These are phyloP conservation scores for Hyperoodon ampullatus DNA, from an alignment of 2,113 vertebrate species.

Conservation along the genomic window DNA sequence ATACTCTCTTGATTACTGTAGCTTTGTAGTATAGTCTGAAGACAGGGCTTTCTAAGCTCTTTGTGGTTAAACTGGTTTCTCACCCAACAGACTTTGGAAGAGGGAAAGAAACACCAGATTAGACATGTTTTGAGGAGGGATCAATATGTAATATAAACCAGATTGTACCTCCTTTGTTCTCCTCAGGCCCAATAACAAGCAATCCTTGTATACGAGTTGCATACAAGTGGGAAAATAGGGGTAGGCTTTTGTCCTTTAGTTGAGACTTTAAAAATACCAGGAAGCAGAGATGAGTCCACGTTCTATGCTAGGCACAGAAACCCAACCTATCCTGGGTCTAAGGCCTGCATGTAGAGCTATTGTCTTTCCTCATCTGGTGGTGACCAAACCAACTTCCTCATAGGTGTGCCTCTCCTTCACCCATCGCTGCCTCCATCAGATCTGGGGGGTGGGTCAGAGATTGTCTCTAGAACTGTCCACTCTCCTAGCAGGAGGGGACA, in stretches of 20 bases:
- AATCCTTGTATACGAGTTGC: background rate
- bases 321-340: background rate
- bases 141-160: background rate
- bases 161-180: background rate
- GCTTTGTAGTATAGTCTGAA: too few relatives aligned
- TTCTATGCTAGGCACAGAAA: background rate
- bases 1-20: too few relatives aligned
- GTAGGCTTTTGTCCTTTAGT: background rate
- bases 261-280: background rate
- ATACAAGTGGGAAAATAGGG: background rate
- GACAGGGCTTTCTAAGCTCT: background rate
- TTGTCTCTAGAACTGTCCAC: background rate
- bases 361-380: background rate
- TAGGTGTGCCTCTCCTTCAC: background rate
- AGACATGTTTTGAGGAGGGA: background rate
- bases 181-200: background rate
- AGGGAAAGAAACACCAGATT: constrained; percentile 6
- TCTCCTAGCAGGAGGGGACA: background rate
- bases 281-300: background rate
- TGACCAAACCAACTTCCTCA: background rate
- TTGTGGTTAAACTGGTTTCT: constrained; percentile 73
- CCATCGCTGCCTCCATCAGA: background rate
- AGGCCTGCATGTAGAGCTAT: rapidly evolving
- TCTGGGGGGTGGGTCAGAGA: background rate
- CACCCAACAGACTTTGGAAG: constrained; percentile 12